phyloP scores from a whole-genome alignment of 1,140 invertebrate species.

The Penaeus chinensis region DNA sequence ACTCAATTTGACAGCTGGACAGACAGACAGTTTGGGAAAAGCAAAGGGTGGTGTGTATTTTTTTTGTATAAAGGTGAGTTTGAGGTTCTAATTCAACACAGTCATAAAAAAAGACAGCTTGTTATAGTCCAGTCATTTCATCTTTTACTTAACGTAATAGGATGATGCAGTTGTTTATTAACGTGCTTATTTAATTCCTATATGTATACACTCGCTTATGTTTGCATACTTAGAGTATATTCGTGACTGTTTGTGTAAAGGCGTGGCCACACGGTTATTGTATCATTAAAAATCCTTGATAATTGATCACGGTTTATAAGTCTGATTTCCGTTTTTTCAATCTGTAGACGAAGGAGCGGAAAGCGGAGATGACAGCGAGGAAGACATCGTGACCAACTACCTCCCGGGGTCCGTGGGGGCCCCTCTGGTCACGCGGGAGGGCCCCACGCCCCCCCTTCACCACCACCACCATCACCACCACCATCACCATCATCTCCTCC shows the following conservation, averaged over 20 bases:
- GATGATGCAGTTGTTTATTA: neutral
- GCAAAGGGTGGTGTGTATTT: neutral
- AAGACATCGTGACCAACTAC: slow-evolving; percentile 78
- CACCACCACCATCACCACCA: slow-evolving; percentile 27
- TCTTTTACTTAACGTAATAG: neutral
- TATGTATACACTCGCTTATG: too few species aligned
- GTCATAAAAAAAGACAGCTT: too few species aligned
- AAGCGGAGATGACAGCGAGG: slow-evolving; percentile 76
- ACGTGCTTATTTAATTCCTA: neutral
- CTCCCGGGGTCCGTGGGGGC: slow-evolving; percentile 38
- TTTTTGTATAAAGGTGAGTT: neutral
- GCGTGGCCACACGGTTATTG: neutral
- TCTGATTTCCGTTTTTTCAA: neutral
- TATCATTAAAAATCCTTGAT: neutral
- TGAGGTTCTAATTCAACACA: too few species aligned
- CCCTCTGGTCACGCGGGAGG: slow-evolving; percentile 10
- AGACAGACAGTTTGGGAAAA: too few species aligned
- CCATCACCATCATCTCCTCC: slow-evolving; percentile 53
- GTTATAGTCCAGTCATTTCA: neutral
- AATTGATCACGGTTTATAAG: neutral
- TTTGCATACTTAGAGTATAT: neutral
- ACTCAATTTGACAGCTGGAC: too few species aligned
- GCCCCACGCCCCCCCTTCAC: slow-evolving; percentile 42
- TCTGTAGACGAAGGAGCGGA: slow-evolving; percentile 70
- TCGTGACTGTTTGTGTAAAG: neutral